phyloP scores from a whole-genome alignment of 2,113 vertebrate genomes.

The Pagrus major region DNA sequence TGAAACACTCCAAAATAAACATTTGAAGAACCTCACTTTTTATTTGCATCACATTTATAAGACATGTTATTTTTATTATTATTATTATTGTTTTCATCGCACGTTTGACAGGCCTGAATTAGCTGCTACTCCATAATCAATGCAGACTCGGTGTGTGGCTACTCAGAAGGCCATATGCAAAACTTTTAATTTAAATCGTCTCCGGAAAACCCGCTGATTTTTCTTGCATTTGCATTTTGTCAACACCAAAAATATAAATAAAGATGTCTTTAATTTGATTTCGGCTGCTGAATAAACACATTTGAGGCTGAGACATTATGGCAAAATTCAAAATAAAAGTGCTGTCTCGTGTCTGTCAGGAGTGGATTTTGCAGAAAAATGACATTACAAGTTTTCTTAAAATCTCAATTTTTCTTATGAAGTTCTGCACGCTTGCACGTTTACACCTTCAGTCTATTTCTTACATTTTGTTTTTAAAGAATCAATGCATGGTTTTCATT shows the following conservation, averaged over 20 bases:
- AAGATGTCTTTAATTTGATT: background rate
- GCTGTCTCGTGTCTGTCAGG: background rate
- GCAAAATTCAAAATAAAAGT: background rate
- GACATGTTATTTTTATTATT: no score
- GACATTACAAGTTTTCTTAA: background rate
- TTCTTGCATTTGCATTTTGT: background rate
- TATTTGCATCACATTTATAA: background rate
- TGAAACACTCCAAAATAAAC: background rate
- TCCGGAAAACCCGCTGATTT: background rate
- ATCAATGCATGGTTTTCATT: background rate
- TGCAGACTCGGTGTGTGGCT: no score
- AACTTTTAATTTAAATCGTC: background rate
- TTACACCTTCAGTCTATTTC: background rate
- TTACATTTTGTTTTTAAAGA: no score
- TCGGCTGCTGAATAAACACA: background rate
- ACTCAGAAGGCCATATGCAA: background rate
- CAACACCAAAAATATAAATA: background rate
- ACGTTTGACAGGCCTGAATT: background rate
- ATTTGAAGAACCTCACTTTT: no score
- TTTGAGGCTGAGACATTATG: no score
- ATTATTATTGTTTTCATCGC: no score
- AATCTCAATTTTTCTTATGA: background rate
- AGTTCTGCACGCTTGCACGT: background rate
- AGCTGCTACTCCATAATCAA: no score
- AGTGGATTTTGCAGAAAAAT: background rate